These are phyloP conservation scores for Chymomyza caudatula DNA, from an alignment of 2,888 invertebrate genomes.

Conservation along the genomic window DNA sequence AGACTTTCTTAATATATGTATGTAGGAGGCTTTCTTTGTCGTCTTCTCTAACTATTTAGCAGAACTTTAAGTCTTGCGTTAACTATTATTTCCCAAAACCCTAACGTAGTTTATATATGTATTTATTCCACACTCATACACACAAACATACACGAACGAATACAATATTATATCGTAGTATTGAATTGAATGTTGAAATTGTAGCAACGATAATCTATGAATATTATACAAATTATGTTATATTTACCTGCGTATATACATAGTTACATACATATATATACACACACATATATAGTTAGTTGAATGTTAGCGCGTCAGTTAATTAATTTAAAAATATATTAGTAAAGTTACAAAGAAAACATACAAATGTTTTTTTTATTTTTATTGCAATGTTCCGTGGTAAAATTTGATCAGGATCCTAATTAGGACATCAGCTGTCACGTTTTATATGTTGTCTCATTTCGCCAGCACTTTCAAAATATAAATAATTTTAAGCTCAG, in stretches of 20 bases:
- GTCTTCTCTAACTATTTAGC: slow-evolving; percentile 7
- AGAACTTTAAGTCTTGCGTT: slow-evolving; percentile 45
- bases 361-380: not conserved
- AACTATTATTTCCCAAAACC: slow-evolving; percentile 50
- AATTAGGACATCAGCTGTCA: no score
- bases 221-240: slow-evolving; percentile 60
- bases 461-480: not conserved
- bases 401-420: no score
- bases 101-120: slow-evolving; percentile 23
- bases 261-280: slow-evolving; percentile 34
- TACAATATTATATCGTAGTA: slow-evolving; percentile 50
- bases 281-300: slow-evolving; percentile 51
- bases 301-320: slow-evolving; percentile 64
- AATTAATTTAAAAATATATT: slow-evolving; percentile 45
- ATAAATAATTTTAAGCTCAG: not conserved
- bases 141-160: not conserved
- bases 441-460: not conserved
- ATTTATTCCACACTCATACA: not conserved
- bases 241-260: slow-evolving; percentile 63
- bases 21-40: not conserved
- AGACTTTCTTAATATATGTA: not conserved
- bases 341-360: not conserved
- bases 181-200: slow-evolving; percentile 62
- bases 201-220: slow-evolving; percentile 56
- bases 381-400: no score